Evolutionary conservation across 2,888 invertebrate genomes (phyloP).

Genomic region (Sicus ferrugineus): DNA sequence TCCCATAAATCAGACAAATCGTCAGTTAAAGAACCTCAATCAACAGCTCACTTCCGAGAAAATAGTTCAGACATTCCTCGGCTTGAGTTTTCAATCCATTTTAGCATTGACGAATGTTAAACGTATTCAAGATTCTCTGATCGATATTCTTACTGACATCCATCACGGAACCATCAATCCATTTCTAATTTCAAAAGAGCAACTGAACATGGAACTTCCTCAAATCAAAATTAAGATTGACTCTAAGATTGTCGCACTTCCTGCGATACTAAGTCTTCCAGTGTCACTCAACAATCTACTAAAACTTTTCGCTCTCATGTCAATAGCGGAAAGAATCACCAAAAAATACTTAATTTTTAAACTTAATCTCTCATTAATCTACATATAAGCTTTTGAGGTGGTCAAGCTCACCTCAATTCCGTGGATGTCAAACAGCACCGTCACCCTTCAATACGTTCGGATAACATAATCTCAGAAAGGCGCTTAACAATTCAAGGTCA

Average conservation of each 20-base stretch:
- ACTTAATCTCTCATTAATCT: not conserved
- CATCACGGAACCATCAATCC: slow-evolving; percentile 1
- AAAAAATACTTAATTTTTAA: not conserved
- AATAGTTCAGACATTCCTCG: not conserved
- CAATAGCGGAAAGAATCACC: not conserved
- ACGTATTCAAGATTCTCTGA: not conserved
- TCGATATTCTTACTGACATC: not conserved
- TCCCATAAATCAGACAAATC: not conserved
- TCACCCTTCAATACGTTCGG: not conserved
- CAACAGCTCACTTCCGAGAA: not conserved
- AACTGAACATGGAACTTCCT: not conserved
- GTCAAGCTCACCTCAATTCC: not conserved
- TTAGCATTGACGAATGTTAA: not conserved
- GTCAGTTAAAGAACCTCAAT: not conserved
- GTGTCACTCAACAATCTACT: not conserved
- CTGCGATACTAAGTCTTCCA: not conserved
- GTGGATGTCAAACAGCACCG: not conserved
- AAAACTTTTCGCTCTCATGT: not conserved
- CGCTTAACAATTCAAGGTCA: not conserved
- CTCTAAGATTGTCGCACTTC: no score
- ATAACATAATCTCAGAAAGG: not conserved
- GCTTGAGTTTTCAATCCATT: not conserved
- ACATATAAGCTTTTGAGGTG: not conserved
- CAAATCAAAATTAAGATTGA: slow-evolving; percentile 5
- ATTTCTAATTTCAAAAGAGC: not conserved